A percentile compares a stretch with the other conserved stretches of the same genome.
phyloP scores from a whole-genome alignment of 2,797 vertebrate genomes.

The Coregonus suidteri region DNA sequence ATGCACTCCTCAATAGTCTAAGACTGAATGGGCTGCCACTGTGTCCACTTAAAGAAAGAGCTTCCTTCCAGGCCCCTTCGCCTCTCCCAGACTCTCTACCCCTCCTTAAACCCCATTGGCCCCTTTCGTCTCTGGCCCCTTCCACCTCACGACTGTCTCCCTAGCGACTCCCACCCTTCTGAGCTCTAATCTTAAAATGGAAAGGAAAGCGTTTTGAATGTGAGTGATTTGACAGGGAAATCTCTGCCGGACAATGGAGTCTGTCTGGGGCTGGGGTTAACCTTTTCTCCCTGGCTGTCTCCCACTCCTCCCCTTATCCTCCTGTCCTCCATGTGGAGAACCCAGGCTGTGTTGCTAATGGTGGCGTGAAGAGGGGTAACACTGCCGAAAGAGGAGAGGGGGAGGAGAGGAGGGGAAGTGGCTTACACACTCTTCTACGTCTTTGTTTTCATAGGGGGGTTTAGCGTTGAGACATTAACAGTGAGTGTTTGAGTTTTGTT shows the following conservation, averaged over 20 bases:
- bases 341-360: constrained; percentile 49
- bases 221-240: constrained; percentile 51
- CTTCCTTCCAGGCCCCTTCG: constrained; percentile 35
- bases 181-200: background rate
- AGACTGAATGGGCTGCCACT: constrained; percentile 57
- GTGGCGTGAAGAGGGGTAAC: constrained; percentile 35
- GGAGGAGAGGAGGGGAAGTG: background rate
- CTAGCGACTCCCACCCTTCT: background rate
- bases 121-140: background rate
- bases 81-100: constrained; percentile 12
- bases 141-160: background rate
- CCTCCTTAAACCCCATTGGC: constrained; percentile 1
- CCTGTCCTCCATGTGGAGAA: constrained; percentile 17
- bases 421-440: too few species aligned
- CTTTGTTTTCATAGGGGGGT: background rate
- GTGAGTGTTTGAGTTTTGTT: too few species aligned
- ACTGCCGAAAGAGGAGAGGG: constrained; percentile 12
- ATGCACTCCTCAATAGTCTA: constrained; percentile 58
- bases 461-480: background rate
- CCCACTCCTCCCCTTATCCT: constrained; percentile 22
- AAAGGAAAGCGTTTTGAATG: constrained; percentile 58
- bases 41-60: constrained; percentile 45
- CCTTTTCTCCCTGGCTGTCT: constrained; percentile 13
- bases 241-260: constrained; percentile 35
- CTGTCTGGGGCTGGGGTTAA: constrained; percentile 25